These are phyloP conservation scores for Euplexia lucipara DNA, from an alignment of 2,888 invertebrate species.

Conservation along the genomic window DNA sequence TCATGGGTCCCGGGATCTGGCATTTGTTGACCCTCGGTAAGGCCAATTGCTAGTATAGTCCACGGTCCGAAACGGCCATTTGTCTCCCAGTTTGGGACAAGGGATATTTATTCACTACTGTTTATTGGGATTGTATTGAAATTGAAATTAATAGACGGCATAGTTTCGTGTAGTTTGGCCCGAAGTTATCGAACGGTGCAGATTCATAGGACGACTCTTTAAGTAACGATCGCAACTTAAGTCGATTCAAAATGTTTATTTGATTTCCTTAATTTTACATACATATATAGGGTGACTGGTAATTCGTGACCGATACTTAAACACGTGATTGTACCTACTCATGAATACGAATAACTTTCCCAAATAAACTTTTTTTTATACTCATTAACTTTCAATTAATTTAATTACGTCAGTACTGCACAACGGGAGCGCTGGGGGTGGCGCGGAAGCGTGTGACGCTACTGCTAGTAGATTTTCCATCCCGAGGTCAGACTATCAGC, in stretches of 20 bases:
- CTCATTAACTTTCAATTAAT: too few species aligned
- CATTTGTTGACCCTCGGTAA: conserved; percentile 56
- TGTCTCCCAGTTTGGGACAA: conserved; percentile 57
- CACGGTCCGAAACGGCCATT: conserved; percentile 60
- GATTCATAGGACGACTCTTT: background rate
- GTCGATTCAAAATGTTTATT: too few species aligned
- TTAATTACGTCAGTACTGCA: too few species aligned
- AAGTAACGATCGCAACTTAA: background rate
- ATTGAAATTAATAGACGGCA: conserved; percentile 63
- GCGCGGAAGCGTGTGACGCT: too few species aligned
- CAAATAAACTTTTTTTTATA: too few species aligned
- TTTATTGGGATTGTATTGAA: conserved; percentile 53
- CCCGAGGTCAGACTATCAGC: too few species aligned
- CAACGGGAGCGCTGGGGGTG: too few species aligned
- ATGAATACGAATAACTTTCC: too few species aligned
- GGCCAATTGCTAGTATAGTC: conserved; percentile 60
- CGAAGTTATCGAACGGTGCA: conserved; percentile 4
- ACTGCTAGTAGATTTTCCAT: too few species aligned
- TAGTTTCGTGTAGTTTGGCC: conserved; percentile 29
- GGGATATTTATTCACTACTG: conserved; percentile 59
- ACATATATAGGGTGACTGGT: too few species aligned
- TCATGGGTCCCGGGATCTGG: conserved; percentile 45
- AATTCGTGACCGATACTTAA: background rate
- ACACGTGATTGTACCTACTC: too few species aligned
- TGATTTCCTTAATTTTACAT: too few species aligned